Evolutionary conservation across 2,113 vertebrate genomes (phyloP), one percentile per base, ranked within the genome.

Genomic region (Casuarius casuarius): DNA sequence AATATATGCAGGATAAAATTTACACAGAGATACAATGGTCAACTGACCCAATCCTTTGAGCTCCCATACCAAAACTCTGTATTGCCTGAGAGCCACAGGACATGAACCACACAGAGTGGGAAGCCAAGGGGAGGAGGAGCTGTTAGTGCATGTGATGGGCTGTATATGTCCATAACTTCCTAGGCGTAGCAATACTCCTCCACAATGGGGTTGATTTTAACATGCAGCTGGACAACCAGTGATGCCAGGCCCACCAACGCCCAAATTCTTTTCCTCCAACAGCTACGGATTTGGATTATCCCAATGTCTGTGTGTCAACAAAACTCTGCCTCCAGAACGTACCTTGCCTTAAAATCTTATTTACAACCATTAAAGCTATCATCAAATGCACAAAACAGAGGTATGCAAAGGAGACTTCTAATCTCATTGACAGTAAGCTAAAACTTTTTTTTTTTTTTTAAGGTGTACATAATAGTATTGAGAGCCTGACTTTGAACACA

Each of bases 111-210:
- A 5, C 2, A 25, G 1, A 2, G 5, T 5, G 7, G 28, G 29
- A 86, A 49, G 17, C 9, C 40, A 63, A 6, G 2, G 16, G 54
- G 42, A 75, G 23, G 33, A 91, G 17, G 84, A 95, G n/a, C 0
- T 9, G 61, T n/a, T 59, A 86, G 21, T 28, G 35, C 65, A 62
- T 5, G 20, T 28, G 29, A 23, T 8, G 65, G 46, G 56, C 12
- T 10, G 8, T 4, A 46, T 21, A 29, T 44, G 56, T 7, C 89
- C 77, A 7, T 8, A 26, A 51, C 61, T 58, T 29, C 71, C 26
- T 44, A 26, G 0, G 0, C 0, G 5, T 33, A 17, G 33, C 40
- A 58, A 17, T 0, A 1, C 59, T 79, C 40, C 70, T 67, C 56
- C 15, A 16, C 13, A 10, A 61, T 3, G 12, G 31, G 31, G 28